phyloP scores from a whole-genome alignment of 2,797 vertebrate genomes.

The Cynopterus sphinx region DNA sequence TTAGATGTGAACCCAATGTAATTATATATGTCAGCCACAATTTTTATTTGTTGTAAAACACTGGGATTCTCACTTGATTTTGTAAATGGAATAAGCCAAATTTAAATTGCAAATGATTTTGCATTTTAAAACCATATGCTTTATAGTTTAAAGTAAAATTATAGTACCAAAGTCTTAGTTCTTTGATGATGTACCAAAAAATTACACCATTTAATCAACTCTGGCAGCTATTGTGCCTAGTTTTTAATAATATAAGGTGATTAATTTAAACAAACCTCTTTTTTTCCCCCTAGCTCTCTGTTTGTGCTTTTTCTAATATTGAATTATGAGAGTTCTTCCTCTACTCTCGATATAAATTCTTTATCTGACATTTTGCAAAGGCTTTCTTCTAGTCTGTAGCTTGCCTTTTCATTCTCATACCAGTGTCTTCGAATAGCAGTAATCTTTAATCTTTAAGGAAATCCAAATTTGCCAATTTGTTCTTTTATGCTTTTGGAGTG shows the following conservation, averaged over 20 bases:
- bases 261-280: neutral
- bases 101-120: neutral
- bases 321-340: neutral
- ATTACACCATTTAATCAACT: neutral
- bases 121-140: neutral
- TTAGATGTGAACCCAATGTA: neutral
- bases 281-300: neutral
- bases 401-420: neutral
- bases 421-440: neutral
- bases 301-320: neutral
- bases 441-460: constrained; percentile 29
- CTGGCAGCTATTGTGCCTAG: neutral
- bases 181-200: neutral
- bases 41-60: neutral
- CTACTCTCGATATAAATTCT: neutral
- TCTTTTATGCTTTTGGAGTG: neutral
- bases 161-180: neutral
- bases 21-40: neutral
- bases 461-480: neutral
- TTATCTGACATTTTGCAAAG: neutral
- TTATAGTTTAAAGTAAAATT: constrained; percentile 10
- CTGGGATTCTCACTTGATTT: constrained; percentile 5
- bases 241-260: neutral
- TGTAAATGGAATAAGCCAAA: neutral
- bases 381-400: neutral